Base-by-base conservation (phyloP, 2,797 vertebrate species). In the Chelidonichthys spinosus region DNA sequence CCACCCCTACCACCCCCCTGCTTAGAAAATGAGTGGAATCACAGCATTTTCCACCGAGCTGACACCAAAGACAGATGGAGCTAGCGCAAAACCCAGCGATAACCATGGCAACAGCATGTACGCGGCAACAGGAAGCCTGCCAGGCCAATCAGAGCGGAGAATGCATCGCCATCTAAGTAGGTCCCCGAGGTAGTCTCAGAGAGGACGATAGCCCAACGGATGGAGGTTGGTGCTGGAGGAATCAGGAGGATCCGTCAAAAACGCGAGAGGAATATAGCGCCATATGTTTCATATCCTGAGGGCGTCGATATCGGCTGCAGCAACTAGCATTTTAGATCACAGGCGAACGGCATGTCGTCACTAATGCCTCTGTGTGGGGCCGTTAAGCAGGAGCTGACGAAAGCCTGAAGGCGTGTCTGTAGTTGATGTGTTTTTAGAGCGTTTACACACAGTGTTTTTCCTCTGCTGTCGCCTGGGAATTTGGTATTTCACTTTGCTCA, bases 11-110 rank as follows among this genome's bases (percentile, higher is more conserved):
- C 84, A 83, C 88, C 72, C 52, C 32, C 43, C 43, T 13, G 5
- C 50, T 88, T 81, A 85, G 86, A 90, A 92, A 91, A 90, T 84
- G 85, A 91, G 89, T 83, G 83, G 81, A 92, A 89, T 91, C 82
- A 65, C 79, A 84, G 83, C 77, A 66, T 85, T 87, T 91, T 87
- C 84, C 83, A 84, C 85, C 86, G 87, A 81, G 83, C 83, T 89
- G 89, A 91, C 89, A 88, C 81, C 81, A 75, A 74, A 90, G 89
- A 92, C 91, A 92, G 92, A 93, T 90, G 90, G 91, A 90, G 79
- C 83, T 76, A 77, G 79, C 53, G 54, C 79, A 87, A 52, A 72
- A 83, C 86, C 40, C 76, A 72, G 69, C 72, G 44, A 74, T 77
- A 89, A 89, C 92, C 93, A 93, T 93, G 85, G 91, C 87, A 94